Base-by-base conservation (phyloP, 2,888 invertebrate genomes). In the Rhogogaster chlorosoma region DNA sequence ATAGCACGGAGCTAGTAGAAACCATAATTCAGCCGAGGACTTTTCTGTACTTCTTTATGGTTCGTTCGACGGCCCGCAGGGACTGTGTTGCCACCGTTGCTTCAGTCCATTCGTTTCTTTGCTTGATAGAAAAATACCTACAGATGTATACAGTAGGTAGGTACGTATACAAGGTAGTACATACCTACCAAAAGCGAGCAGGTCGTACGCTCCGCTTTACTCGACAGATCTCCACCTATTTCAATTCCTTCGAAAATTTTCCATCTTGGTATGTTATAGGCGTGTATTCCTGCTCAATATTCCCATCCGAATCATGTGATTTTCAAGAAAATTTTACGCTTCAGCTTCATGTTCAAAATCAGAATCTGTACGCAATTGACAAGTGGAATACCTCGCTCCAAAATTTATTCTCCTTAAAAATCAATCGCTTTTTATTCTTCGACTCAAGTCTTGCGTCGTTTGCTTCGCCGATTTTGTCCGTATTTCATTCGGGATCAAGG, bases 41-140 rank as follows among this genome's bases (percentile, higher is more conserved):
- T 53, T 77, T 77, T 77, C 77, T 18, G 45, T 77, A 26, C 77
- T 77, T 77, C 77, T 77, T 77, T 77, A 77, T 49, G 75, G 42
- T 77, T 49, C 53, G 77, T 32, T 53, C 49, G 49, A 53, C 49
- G 49, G 49, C 77, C 77, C 49, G 53, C 53, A 53, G 77, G 77
- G 77, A 77, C 53, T 53, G 18, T 29, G 77, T 29, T 77, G 77
- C 49, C 49, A 77, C 45, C 77, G 77, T 53, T 49, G 29, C 49
- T 53, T 53, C 77, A 38, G 77, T 77, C 53, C 77, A 77, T 77
- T 77, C 77, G 53, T 77, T 77, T 32, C 77, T 29, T 77, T 77
- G 53, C 49, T 45, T 77, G 77, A 77, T 77, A 77, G 77, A 77
- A 77, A 77, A 77, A 77, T 77, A 77, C 77, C 77, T 36, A 77